Evolutionary conservation across 2,113 vertebrate species (phyloP).

Genomic region (Scomber scombrus): DNA sequence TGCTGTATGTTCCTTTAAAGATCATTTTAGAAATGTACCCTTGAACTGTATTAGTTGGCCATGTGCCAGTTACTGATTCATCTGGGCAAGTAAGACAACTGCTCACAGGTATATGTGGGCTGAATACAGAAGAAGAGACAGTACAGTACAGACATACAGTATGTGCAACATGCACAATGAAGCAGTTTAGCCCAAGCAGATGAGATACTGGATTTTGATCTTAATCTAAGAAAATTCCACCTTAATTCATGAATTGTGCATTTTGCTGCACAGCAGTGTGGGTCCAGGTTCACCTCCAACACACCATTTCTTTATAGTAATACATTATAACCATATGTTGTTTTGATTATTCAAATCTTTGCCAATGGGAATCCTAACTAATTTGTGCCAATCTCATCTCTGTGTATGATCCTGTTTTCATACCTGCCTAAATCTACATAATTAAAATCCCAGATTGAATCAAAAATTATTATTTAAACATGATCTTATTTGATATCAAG

Average conservation of each 20-base stretch:
- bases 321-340: neutral
- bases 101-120: constrained; percentile 41
- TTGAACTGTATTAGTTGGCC: constrained; percentile 1
- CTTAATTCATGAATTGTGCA: neutral
- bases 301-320: neutral
- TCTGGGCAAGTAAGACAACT: neutral
- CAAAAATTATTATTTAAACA: constrained; percentile 11
- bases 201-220: neutral
- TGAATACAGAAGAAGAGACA: neutral
- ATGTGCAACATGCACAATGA: neutral
- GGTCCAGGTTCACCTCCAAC: no score
- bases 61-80: constrained; percentile 29
- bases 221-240: neutral
- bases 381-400: neutral
- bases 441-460: neutral
- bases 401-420: constrained; percentile 17
- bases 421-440: neutral
- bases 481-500: constrained; percentile 16
- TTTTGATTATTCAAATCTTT: neutral
- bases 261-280: neutral
- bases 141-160: neutral
- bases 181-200: neutral
- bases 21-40: neutral
- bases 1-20: neutral
- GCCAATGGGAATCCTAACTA: neutral